Conservation (phyloP, 2,797 vertebrate species). For the Sebastes miniatus region DNA sequence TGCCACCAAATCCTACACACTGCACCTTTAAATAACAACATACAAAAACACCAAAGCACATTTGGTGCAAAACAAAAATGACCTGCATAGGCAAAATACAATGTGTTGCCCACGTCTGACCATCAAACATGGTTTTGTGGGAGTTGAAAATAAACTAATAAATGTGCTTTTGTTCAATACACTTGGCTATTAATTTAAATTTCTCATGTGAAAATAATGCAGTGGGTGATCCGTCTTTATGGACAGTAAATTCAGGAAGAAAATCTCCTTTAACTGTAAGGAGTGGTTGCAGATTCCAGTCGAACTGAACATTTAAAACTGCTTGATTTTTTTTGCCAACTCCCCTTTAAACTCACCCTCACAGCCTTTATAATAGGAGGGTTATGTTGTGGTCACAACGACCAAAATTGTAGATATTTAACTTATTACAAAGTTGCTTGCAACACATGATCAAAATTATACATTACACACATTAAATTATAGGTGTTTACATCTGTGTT, state of each 20-base stretch:
- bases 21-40: background rate
- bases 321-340: background rate
- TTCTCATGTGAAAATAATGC: background rate
- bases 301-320: rapidly evolving
- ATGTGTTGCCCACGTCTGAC: background rate
- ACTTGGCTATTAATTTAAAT: background rate
- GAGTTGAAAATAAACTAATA: background rate
- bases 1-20: background rate
- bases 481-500: background rate
- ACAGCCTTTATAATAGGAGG: background rate
- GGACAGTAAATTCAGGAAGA: background rate
- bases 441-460: background rate
- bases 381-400: background rate
- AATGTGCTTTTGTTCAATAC: background rate
- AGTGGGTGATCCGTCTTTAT: background rate
- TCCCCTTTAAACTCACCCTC: background rate
- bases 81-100: too few species aligned
- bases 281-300: too few species aligned
- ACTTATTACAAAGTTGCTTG: background rate
- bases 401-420: background rate
- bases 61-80: background rate
- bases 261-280: background rate
- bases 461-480: background rate
- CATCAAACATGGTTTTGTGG: too few species aligned
- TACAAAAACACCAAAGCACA: background rate